These are phyloP conservation scores for Gyrodactylus salaris DNA, from an alignment of 1,140 invertebrate species.

Conservation along the genomic window DNA sequence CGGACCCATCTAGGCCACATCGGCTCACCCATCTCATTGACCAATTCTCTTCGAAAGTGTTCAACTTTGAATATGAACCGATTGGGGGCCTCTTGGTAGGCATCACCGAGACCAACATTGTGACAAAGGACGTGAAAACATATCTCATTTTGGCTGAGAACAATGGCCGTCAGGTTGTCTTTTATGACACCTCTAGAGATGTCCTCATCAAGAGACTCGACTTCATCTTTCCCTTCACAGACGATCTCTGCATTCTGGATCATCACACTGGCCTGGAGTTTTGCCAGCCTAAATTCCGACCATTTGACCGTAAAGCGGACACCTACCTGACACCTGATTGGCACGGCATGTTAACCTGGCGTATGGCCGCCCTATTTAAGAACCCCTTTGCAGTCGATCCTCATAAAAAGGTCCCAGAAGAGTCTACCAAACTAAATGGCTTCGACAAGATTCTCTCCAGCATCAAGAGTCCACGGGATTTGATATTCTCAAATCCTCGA, in stretches of 20 bases:
- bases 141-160: not conserved
- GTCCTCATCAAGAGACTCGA: not conserved
- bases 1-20: not conserved
- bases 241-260: not conserved
- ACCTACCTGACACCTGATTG: not conserved
- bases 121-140: not conserved
- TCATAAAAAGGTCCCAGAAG: no score
- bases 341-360: not conserved
- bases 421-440: no score
- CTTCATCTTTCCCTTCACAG: not conserved
- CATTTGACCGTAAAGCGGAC: not conserved
- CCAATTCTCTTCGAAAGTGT: not conserved
- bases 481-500: no score
- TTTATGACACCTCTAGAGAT: not conserved
- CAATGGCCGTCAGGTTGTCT: not conserved
- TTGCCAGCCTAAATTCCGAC: not conserved
- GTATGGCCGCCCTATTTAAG: not conserved
- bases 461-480: no score
- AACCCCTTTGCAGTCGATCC: not conserved
- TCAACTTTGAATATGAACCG: not conserved
- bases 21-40: not conserved
- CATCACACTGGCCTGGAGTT: not conserved
- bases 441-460: no score
- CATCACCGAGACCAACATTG: not conserved
- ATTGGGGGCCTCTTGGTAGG: not conserved